These are phyloP conservation scores for Aphidius colemani DNA, from an alignment of 2,888 invertebrate species.

Conservation along the genomic window DNA sequence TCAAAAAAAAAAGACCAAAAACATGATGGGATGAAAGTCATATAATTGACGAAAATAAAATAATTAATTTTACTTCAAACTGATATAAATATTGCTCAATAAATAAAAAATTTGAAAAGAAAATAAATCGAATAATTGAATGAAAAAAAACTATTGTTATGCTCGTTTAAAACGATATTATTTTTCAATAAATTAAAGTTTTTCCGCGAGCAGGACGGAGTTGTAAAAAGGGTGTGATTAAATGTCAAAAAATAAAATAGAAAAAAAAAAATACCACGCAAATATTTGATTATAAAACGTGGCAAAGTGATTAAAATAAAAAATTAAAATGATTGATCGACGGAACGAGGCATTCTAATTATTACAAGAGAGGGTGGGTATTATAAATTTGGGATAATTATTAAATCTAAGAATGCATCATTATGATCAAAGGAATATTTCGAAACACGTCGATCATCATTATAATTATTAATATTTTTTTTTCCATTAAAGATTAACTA, in stretches of 20 bases:
- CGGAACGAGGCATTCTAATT: constrained; percentile 26
- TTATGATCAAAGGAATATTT: constrained; percentile 18
- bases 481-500: too few relatives aligned
- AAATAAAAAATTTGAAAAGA: background rate
- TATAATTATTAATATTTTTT: too few relatives aligned
- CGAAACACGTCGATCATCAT: constrained; percentile 17
- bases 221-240: background rate
- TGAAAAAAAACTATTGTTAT: background rate
- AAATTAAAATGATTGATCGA: constrained; percentile 17
- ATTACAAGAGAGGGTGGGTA: constrained; percentile 15
- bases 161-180: background rate
- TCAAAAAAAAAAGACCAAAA: too few relatives aligned
- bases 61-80: background rate
- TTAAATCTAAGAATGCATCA: constrained; percentile 18
- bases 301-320: background rate
- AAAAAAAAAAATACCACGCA: background rate
- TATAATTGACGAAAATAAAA: background rate
- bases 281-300: background rate
- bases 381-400: constrained; percentile 12
- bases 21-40: too few relatives aligned
- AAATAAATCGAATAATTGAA: background rate
- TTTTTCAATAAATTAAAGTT: background rate
- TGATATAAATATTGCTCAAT: background rate
- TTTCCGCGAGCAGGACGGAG: constrained; percentile 19
- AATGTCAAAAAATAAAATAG: background rate